These are phyloP conservation scores for Glossophaga mutica DNA, from an alignment of 2,797 vertebrate species.

Conservation along the genomic window DNA sequence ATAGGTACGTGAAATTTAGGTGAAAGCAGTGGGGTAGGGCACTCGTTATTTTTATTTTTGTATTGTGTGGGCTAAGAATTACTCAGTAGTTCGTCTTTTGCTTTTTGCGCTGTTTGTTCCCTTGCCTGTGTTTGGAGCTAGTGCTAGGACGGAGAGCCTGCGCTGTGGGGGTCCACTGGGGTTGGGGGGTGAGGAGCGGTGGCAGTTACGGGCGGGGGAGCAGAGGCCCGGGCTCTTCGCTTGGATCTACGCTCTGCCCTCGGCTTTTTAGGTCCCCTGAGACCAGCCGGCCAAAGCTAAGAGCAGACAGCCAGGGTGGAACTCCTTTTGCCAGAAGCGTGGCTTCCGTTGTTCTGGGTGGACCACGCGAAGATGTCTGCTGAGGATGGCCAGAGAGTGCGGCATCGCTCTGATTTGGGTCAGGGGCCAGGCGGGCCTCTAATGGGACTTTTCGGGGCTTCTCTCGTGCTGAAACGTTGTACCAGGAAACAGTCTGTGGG, in stretches of 20 bases:
- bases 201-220: neutral
- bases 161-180: neutral
- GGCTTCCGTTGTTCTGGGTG: neutral
- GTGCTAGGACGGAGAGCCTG: neutral
- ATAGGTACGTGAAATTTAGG: constrained; percentile 61
- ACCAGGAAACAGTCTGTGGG: neutral
- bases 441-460: neutral
- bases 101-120: constrained; percentile 65
- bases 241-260: neutral
- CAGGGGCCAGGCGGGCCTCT: neutral
- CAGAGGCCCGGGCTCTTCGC: neutral
- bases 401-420: neutral
- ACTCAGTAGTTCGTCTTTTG: constrained; percentile 40
- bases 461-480: neutral
- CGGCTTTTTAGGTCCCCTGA: neutral
- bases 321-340: neutral
- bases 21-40: constrained; percentile 35
- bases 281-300: neutral
- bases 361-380: neutral
- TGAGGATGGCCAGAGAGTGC: neutral
- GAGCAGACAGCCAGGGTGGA: neutral
- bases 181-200: neutral
- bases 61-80: constrained; percentile 43
- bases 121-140: constrained; percentile 16
- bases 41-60: constrained; percentile 67